phyloP scores from a whole-genome alignment of 1,140 invertebrate genomes.

The Globodera rostochiensis region DNA sequence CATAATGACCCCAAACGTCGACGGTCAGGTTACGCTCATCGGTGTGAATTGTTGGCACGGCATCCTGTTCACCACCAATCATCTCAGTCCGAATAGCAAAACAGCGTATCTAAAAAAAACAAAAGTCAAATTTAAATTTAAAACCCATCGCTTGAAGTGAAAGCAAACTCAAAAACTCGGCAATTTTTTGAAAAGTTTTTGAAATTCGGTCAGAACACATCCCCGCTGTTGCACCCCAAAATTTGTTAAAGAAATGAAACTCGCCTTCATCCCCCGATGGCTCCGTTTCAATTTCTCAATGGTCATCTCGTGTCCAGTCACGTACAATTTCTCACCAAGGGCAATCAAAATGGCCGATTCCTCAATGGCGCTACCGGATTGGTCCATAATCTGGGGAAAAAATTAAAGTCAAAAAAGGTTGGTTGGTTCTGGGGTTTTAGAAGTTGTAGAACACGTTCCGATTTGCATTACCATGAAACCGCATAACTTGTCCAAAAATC shows the following conservation, averaged over 20 bases:
- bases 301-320: slow-evolving; percentile 32
- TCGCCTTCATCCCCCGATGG: slow-evolving; percentile 34
- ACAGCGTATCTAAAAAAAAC: slow-evolving; percentile 31
- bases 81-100: slow-evolving; percentile 39
- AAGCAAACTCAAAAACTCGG: too few species aligned
- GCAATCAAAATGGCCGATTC: slow-evolving; percentile 10
- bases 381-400: slow-evolving; percentile 25
- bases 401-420: too few species aligned
- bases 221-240: background rate
- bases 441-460: too few species aligned
- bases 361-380: slow-evolving; percentile 28
- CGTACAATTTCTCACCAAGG: slow-evolving; percentile 24
- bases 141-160: background rate
- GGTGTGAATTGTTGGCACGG: slow-evolving; percentile 19
- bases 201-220: too few species aligned
- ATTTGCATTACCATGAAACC: too few species aligned
- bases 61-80: slow-evolving; percentile 27
- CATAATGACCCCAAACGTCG: slow-evolving; percentile 23
- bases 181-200: too few species aligned
- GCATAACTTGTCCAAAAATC: too few species aligned
- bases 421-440: too few species aligned
- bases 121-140: background rate
- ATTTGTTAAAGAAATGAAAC: background rate
- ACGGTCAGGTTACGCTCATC: slow-evolving; percentile 37
- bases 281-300: slow-evolving; percentile 32